Base-by-base conservation (phyloP, 2,888 invertebrate species). In the Cylloceria caligata region DNA sequence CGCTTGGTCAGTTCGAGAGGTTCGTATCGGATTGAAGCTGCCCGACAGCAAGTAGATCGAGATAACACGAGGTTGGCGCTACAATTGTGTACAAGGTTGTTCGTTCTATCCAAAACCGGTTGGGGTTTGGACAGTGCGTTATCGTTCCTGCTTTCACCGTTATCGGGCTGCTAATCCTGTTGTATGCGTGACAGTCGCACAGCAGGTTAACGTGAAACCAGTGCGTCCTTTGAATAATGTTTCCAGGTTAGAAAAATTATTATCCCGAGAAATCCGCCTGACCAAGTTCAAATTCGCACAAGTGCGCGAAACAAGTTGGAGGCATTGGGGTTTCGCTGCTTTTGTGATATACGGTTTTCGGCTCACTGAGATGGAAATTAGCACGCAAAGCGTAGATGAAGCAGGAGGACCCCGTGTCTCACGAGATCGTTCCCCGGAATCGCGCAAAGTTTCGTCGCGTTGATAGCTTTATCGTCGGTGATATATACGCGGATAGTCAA, bases 381-480 rank as follows among this genome's bases (percentile, higher is more conserved):
- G 64, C 45, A 52, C 47, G 30, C n/a, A 65, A 65, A 27, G 34
- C 27, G 60, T 27, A 24, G 47, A n/a, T 24, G 13, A 5, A n/a
- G 19, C 49, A 42, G 9, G 45, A 45, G 16, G 47, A 34, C 47
- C 19, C 19, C 34, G 34, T 49, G 68, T 55, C 42, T 69, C 69
- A 24, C 39, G 24, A 69, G 69, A 69, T 69, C 52, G 39, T 36
- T 39, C 16, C 21, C 69, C 9, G 13, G 49, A 62, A 62, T 42
- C 71, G 71, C 13, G 19, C 55, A 73, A 81, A 81, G 72, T 81
- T 81, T 68, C 60, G n/a, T 5, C 42, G 7, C 65, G 81, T 73
- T 81, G 77, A 81, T 81, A 73, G 73, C 68, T 73, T 77, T 73
- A 81, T 77, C 77, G 77, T 68, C 52, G 11, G 3, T 11, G 52